phyloP scores from a whole-genome alignment of 2,888 invertebrate genomes.

The Monochamus alternatus region DNA sequence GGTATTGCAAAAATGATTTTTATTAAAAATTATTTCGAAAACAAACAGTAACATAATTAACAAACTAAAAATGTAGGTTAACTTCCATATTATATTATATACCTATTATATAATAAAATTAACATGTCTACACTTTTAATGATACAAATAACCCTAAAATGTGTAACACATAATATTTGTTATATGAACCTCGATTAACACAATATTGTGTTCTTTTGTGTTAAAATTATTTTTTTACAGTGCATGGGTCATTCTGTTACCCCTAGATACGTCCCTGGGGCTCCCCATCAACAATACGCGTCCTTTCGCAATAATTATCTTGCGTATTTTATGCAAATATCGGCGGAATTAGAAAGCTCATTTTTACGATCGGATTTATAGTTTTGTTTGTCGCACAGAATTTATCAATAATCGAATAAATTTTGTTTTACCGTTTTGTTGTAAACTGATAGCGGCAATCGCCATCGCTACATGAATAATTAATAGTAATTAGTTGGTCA shows the following conservation, averaged over 20 bases:
- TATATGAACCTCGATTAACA: too few species aligned
- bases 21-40: too few species aligned
- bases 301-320: constrained; percentile 23
- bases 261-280: background rate
- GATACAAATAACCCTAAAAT: too few species aligned
- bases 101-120: too few species aligned
- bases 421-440: constrained; percentile 20
- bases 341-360: constrained; percentile 30
- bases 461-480: constrained; percentile 4
- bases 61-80: too few species aligned
- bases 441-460: constrained; percentile 3
- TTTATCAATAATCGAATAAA: constrained; percentile 26
- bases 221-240: background rate
- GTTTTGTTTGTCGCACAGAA: constrained; percentile 29
- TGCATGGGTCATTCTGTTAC: background rate
- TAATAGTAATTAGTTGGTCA: constrained; percentile 7
- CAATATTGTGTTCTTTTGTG: too few species aligned
- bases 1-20: too few species aligned
- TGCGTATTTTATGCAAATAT: constrained; percentile 36
- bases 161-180: too few species aligned
- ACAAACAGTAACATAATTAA: too few species aligned
- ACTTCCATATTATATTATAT: too few species aligned
- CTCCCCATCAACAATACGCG: constrained; percentile 1
- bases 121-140: too few species aligned
- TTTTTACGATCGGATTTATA: constrained; percentile 33